Evolutionary conservation across 2,888 invertebrate species (phyloP), one percentile per base, ranked within the genome.

Genomic region (Apoderus coryli): DNA sequence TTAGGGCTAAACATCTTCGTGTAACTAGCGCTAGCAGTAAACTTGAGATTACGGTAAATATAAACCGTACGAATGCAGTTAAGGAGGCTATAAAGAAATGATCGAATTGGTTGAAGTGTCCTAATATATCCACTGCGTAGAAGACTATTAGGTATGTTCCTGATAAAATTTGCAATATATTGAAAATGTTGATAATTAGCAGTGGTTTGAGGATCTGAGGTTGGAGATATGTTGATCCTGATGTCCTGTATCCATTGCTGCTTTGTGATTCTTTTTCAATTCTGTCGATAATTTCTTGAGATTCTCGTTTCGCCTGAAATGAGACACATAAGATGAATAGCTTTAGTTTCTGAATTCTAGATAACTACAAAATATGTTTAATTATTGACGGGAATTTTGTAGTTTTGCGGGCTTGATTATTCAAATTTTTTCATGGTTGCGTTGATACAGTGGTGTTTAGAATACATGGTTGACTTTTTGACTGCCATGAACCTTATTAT

Each of bases 141-240:
- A 80, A 81, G 32, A 81, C 76, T 32, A 81, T 69, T 9, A 81
- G 64, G 47, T 76, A 81, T 10, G 79, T 79, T 27, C 81, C 81
- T 3, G 78, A 76, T 22, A 76, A 57, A 40, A 77, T 72, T 53
- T 80, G 79, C 37, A 80, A 62, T 41, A 76, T 54, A 50, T 76
- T 76, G 57, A 81, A 80, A 1, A 71, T 60, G 46, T 76, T 75
- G 45, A 80, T 75, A 25, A 81, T 73, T 6, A 75, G 53, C 31
- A 81, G 61, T 0, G 81, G 81, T 46, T 80, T 81, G 4, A 76
- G 51, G 1, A 78, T 73, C 11, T 72, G 67, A 1, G 71, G 63
- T 29, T 70, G 59, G 14, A 71, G 58, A 42, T 47, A 50, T 1
- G 39, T 66, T 6, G n/a, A n/a, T n/a, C n/a, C n/a, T n/a, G n/a